Evolutionary conservation across 2,797 vertebrate species (phyloP), one percentile per base, ranked within the genome.

Genomic region (Alectoris magna): DNA sequence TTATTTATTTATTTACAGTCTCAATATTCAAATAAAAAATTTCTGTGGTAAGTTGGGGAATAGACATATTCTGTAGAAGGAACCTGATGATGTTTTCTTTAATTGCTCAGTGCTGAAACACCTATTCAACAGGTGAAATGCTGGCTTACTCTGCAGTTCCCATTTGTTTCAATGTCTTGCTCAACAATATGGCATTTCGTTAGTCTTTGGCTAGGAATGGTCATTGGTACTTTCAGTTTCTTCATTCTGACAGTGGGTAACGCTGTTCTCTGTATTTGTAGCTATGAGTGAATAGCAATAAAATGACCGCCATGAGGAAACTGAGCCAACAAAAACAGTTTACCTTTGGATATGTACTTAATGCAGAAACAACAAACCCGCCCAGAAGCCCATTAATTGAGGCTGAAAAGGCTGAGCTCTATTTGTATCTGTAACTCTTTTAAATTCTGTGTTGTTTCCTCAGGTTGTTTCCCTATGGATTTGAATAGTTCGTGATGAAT

Each of bases 401-500:
- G 31, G n/a, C 53, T 41, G 60, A 68, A 84, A 88, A 83, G 72
- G 38, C 62, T 88, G 75, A 90, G 17, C 44, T 91, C 4, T 80
- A 34, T 83, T 94, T 94, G 79, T 66, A 87, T 71, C 90, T 87
- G 53, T 53, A 71, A 29, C 19, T n/a, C n/a, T 91, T 84, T 46
- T n/a, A 69, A 89, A 93, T 83, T 90, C 77, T 39, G 16, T 83
- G 68, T 43, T 68, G 26, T 84, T 86, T 64, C 22, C 79, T 90
- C 49, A 72, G 31, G 26, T 91, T 84, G 14, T 84, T 95, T 93
- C 90, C 91, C 86, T 84, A 58, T 77, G 62, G 86, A 77, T 88
- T 94, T 90, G 87, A 91, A 77, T 73, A 21, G 43, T 71, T 66
- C 82, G 77, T 77, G 78, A 85, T 95, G 88, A 94, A 94, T 96